A percentile compares a stretch with the other conserved stretches of the same genome.
Conservation (phyloP, 1,140 invertebrate genomes). For the Apis laboriosa region DNA sequence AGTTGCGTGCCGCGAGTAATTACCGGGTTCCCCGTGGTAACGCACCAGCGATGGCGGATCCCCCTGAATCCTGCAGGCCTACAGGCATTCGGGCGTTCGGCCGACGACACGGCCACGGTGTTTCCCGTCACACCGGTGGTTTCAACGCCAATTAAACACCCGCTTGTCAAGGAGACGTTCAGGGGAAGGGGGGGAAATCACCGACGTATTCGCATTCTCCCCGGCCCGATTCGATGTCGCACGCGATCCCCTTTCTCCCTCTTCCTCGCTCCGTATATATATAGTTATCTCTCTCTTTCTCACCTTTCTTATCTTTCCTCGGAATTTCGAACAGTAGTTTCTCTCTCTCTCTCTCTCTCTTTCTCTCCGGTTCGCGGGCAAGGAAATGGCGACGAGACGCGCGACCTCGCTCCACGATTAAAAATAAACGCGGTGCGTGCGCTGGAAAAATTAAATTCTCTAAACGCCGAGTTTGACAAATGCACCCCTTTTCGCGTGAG, state of each 20-base stretch:
- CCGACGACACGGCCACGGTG: conserved; percentile 74
- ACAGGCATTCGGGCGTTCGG: conserved; percentile 78
- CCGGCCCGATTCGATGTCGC: conserved; percentile 76
- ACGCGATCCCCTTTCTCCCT: conserved; percentile 69
- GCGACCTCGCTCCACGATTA: conserved; percentile 19
- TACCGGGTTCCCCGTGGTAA: conserved; percentile 78
- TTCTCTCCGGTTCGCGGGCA: not conserved
- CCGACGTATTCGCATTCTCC: conserved; percentile 57
- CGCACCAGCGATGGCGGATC: conserved; percentile 77
- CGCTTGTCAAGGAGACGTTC: conserved; percentile 79
- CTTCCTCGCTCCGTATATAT: conserved; percentile 26
- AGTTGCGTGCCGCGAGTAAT: conserved; percentile 79
- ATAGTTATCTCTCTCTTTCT: conserved; percentile 66
- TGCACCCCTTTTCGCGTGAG: conserved; percentile 19
- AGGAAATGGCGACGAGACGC: not conserved
- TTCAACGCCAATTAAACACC: conserved; percentile 82
- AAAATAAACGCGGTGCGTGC: conserved; percentile 47
- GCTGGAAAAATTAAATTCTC: conserved; percentile 42
- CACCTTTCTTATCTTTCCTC: no score
- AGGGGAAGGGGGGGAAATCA: conserved; percentile 45
- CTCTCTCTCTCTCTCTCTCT: not conserved
- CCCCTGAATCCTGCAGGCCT: conserved; percentile 66
- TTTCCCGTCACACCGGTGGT: conserved; percentile 80
- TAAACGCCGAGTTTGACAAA: conserved; percentile 47
- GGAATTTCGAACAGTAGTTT: not conserved